Percentiles rank a stretch among this genome's conserved stretches.
Evolutionary conservation across 1,140 invertebrate genomes (phyloP).

Genomic region (Uloborus diversus): DNA sequence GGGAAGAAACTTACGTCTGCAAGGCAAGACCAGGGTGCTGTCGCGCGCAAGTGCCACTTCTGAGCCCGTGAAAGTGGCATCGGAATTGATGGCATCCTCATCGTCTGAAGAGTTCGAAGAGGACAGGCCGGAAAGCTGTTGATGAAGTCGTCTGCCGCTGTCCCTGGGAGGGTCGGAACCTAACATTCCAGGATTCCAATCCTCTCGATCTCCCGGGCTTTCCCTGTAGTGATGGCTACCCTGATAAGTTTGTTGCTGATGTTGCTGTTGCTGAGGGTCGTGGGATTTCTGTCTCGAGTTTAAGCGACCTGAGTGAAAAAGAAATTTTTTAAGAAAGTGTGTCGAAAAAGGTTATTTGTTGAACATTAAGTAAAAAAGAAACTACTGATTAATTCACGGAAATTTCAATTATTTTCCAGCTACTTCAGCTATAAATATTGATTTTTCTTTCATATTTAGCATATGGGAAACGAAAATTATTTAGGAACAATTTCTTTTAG

Average conservation of each 20-base stretch:
- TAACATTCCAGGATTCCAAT: conserved; percentile 45
- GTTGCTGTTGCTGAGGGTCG: not conserved
- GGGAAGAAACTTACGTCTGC: conserved; percentile 46
- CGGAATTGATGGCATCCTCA: conserved; percentile 60
- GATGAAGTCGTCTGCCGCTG: conserved; percentile 31
- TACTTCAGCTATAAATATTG: too few species aligned
- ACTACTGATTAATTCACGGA: too few species aligned
- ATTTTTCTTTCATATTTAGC: too few species aligned
- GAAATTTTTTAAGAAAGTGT: too few species aligned
- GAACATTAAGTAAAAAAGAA: too few species aligned
- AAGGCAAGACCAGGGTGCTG: conserved; percentile 43
- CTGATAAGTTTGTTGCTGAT: not conserved
- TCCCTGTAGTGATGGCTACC: conserved; percentile 11
- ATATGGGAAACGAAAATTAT: too few species aligned
- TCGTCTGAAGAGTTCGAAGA: conserved; percentile 58
- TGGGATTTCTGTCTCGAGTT: conserved; percentile 3
- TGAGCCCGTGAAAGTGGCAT: conserved; percentile 61
- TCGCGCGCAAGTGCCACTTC: conserved; percentile 59
- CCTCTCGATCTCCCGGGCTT: not conserved
- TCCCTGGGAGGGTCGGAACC: conserved; percentile 41
- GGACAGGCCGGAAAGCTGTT: conserved; percentile 55
- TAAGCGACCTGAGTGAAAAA: not conserved
- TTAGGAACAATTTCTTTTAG: too few species aligned
- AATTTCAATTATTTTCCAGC: too few species aligned
- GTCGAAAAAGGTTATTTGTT: too few species aligned